phyloP scores from a whole-genome alignment of 2,888 invertebrate species.

The Cetonia aurata region DNA sequence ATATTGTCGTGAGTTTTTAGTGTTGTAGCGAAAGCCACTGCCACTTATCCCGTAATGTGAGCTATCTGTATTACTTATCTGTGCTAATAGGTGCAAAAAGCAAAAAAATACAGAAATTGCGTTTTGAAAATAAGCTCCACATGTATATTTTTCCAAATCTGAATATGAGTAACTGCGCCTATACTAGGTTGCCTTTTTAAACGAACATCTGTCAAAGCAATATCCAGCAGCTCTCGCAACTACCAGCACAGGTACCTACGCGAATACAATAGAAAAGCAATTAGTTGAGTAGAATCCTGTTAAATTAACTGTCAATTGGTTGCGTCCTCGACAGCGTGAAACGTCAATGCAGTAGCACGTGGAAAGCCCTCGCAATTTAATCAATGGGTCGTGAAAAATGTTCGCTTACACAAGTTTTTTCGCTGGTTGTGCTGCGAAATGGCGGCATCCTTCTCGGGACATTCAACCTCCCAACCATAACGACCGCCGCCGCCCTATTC shows the following conservation, averaged over 20 bases:
- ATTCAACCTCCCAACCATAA: conserved; percentile 21
- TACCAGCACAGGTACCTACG: no score
- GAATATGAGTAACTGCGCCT: neutral
- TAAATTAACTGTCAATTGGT: conserved; percentile 26
- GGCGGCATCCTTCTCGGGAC: conserved; percentile 5
- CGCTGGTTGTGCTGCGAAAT: conserved; percentile 12
- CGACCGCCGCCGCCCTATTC: conserved; percentile 23
- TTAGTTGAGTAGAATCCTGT: conserved; percentile 9
- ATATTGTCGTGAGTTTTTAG: no score
- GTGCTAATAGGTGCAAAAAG: no score
- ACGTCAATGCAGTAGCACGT: neutral
- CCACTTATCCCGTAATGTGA: no score
- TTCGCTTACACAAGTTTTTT: conserved; percentile 19
- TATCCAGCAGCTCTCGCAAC: neutral
- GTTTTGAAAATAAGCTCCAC: no score
- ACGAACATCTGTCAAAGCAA: no score
- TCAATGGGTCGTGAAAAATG: conserved; percentile 40
- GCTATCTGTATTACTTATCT: no score
- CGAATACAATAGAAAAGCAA: conserved; percentile 6
- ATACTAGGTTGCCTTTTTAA: no score
- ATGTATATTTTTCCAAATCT: neutral
- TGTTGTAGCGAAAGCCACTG: no score
- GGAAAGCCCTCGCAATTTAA: conserved; percentile 32
- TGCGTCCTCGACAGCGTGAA: conserved; percentile 5
- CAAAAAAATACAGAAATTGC: no score